Conservation (phyloP, 2,797 vertebrate genomes). For the Xenentodon cancila region DNA sequence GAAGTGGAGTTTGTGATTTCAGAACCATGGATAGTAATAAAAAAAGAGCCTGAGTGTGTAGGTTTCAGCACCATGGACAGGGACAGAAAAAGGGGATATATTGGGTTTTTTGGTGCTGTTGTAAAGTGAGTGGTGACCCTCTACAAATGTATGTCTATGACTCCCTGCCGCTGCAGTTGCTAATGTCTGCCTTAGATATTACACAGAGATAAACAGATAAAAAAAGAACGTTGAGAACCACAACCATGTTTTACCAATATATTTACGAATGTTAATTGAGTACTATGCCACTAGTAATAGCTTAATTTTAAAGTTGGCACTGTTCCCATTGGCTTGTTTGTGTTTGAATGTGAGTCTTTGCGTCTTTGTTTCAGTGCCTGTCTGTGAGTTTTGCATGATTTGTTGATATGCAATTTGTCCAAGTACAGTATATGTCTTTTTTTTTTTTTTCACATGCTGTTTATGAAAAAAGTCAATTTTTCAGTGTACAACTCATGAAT, state of each 20-base stretch:
- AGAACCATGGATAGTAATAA: not conserved
- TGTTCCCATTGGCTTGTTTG: constrained; percentile 57
- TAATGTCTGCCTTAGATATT: not conserved
- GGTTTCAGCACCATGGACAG: constrained; percentile 3
- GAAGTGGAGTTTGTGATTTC: constrained; percentile 7
- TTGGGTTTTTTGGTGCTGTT: constrained; percentile 13
- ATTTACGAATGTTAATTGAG: constrained; percentile 1
- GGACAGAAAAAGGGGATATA: not conserved
- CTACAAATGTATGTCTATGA: too few species aligned
- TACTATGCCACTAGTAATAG: constrained; percentile 16
- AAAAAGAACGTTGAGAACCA: constrained; percentile 7
- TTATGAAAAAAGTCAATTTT: constrained; percentile 8
- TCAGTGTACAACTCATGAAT: constrained; percentile 29
- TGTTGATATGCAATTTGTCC: constrained; percentile 63
- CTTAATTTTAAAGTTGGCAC: constrained; percentile 31
- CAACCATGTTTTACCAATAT: constrained; percentile 3
- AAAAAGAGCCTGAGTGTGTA: not conserved
- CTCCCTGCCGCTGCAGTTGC: not conserved
- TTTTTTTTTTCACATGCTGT: constrained; percentile 32
- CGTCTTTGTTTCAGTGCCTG: constrained; percentile 69
- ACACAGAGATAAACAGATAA: not conserved
- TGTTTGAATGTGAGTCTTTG: constrained; percentile 64
- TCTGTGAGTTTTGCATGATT: constrained; percentile 71
- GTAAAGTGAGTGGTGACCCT: not conserved
- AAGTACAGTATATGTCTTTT: constrained; percentile 17